Evolutionary conservation across 1,140 invertebrate genomes (phyloP), one percentile per base, ranked within the genome.

Genomic region (Mya arenaria): DNA sequence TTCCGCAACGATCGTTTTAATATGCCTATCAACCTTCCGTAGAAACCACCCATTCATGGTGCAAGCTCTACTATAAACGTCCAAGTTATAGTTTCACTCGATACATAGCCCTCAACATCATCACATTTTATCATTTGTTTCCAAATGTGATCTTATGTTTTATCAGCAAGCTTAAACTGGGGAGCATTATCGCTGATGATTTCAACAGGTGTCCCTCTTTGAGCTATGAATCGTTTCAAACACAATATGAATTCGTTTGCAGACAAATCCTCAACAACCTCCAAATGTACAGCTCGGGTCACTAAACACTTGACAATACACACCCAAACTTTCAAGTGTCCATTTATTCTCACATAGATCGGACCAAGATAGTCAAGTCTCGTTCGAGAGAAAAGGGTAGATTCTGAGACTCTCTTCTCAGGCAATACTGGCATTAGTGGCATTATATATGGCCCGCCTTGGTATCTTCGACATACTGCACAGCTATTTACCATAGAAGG

Each of bases 161-260:
- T 28, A 52, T 32, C 55, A 4, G 68, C 8, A 4, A 48, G 23
- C 23, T 71, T 71, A 32, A 71, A 71, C 1, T 71, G 44, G n/a
- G 13, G 8, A 10, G 68, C 68, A 36, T 71, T 52, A 36, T 78
- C 74, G 37, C 60, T 65, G 60, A 78, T 66, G 41, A 78, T 66
- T 28, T n/a, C 34, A 8, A n/a, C 13, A 39, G 36, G 74, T 30
- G 2, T 48, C 52, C 74, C 60, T 52, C 48, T 23, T 6, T 13
- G 10, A 32, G 74, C 19, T 55, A 65, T 36, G 36, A 78, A 78
- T 55, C 74, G 44, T 55, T 44, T 65, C 5, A 78, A 66, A 32
- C 15, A 36, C 19, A 63, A 34, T 1, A 78, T 6, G 34, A 78
- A 78, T 8, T 8, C 19, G 23, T 32, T 15, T 30, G 62, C 30